These are phyloP conservation scores for Triplophysa rosa DNA, from an alignment of 2,113 vertebrate species.

Conservation along the genomic window DNA sequence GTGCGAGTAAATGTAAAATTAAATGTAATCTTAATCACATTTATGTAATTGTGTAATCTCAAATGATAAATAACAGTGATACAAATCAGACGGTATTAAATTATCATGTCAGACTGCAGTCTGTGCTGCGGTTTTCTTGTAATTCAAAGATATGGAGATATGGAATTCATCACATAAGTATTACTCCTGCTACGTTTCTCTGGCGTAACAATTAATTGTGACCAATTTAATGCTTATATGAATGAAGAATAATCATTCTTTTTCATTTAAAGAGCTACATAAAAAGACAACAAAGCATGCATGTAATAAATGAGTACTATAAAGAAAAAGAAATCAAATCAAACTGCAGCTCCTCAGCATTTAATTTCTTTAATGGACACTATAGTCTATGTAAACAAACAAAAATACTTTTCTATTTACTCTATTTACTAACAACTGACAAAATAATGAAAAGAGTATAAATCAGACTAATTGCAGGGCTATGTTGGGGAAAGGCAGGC, in stretches of 20 bases:
- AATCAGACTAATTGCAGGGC: neutral
- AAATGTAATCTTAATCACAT: neutral
- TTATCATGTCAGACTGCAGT: slow-evolving; percentile 4
- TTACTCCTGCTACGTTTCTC: neutral
- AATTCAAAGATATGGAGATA: slow-evolving; percentile 4
- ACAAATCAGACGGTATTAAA: slow-evolving; percentile 32
- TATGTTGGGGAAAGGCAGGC: neutral
- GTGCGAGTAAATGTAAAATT: neutral
- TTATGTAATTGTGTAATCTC: neutral
- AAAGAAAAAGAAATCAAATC: neutral
- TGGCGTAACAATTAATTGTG: neutral
- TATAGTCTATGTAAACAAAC: no score
- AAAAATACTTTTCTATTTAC: neutral
- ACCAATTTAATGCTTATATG: neutral
- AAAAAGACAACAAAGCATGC: neutral
- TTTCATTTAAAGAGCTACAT: neutral
- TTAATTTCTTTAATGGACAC: no score
- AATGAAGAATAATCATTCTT: neutral
- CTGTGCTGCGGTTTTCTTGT: neutral
- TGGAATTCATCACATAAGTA: slow-evolving; percentile 1
- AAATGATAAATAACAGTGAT: slow-evolving; percentile 20
- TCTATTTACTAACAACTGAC: neutral
- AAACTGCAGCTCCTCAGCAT: no score
- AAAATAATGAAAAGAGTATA: slow-evolving; percentile 1
- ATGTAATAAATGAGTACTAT: neutral